Evolutionary conservation across 35 echinoderm and acorn worm genomes (phyloP).

Genomic region (Ophiothrix spiculata): DNA sequence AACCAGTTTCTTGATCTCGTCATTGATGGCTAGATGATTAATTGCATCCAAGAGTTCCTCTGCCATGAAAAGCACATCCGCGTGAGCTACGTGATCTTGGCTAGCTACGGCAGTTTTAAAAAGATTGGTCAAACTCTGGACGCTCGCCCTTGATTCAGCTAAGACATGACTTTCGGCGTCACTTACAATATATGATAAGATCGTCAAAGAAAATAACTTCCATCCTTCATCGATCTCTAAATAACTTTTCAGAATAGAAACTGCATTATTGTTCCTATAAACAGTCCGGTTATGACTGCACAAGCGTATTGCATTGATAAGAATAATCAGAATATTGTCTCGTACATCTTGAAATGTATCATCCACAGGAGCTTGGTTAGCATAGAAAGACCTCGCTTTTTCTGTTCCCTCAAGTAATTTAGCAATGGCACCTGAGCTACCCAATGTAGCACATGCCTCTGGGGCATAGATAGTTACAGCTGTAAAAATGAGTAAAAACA

Average conservation of each 20-base stretch:
- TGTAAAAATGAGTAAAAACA: background rate
- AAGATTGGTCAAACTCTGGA: background rate
- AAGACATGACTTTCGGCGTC: background rate
- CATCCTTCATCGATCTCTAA: background rate
- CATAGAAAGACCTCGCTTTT: background rate
- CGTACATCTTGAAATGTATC: background rate
- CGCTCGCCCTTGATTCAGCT: background rate
- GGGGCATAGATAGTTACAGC: background rate
- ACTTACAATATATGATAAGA: background rate
- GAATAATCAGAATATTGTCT: background rate
- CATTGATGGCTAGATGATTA: background rate
- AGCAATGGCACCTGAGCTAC: background rate
- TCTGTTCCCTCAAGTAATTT: background rate
- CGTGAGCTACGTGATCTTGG: background rate
- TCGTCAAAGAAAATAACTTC: background rate
- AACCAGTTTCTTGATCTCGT: background rate
- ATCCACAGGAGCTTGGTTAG: background rate
- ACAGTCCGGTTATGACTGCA: background rate
- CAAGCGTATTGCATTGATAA: background rate
- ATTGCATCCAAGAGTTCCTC: background rate
- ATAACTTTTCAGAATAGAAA: background rate
- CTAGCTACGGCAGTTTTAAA: background rate
- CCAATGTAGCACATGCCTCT: background rate
- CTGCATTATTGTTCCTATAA: background rate
- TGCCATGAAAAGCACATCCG: background rate